A percentile compares a stretch with the other conserved stretches of the same genome.
Conservation (phyloP, 1,140 invertebrate species). For the Aricia agestis region DNA sequence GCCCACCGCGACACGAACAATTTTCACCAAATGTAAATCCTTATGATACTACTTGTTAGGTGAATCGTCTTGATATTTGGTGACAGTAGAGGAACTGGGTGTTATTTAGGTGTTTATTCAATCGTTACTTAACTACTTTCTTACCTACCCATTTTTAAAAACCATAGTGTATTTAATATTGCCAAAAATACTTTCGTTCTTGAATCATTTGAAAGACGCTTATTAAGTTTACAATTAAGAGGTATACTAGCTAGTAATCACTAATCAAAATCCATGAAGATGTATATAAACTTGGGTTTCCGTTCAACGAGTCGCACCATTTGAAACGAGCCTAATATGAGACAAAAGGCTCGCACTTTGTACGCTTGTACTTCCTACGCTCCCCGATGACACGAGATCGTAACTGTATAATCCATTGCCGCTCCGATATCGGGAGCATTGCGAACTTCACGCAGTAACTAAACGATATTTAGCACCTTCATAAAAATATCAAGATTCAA, state of each 20-base stretch:
- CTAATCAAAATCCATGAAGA: no score
- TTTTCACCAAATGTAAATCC: neutral
- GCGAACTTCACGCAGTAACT: constrained; percentile 6
- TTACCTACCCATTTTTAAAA: no score
- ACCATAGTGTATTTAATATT: no score
- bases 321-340: constrained; percentile 47
- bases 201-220: no score
- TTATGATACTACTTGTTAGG: no score
- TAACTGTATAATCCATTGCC: constrained; percentile 43
- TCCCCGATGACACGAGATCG: constrained; percentile 28
- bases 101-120: no score
- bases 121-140: no score
- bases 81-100: no score
- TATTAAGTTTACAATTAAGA: no score
- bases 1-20: constrained; percentile 10
- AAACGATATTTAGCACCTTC: constrained; percentile 36
- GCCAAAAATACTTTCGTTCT: no score
- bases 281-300: neutral
- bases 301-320: neutral
- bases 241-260: no score
- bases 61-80: no score
- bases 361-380: constrained; percentile 50
- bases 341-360: constrained; percentile 74
- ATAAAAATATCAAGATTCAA: constrained; percentile 29
- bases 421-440: neutral